These are phyloP conservation scores for Micromussa lordhowensis DNA, from an alignment of 92 coral and sea anemone species.

Conservation along the genomic window DNA sequence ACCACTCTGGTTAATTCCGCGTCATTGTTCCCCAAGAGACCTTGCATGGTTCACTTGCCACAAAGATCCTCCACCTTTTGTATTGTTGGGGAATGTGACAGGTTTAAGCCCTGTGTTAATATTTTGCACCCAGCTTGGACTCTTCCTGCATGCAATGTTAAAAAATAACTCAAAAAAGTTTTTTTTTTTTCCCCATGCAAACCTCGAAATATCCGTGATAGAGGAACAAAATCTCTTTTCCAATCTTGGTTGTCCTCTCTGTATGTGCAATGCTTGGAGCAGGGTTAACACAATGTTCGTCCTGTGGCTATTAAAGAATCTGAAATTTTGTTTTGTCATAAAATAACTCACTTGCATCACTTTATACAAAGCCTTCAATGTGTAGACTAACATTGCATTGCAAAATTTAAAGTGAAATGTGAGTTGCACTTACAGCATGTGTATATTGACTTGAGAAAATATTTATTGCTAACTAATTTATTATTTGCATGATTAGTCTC, in stretches of 20 bases:
- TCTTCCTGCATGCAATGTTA: constrained; percentile 44
- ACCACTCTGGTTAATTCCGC: background rate
- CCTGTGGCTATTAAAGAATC: background rate
- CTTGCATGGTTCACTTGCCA: constrained; percentile 23
- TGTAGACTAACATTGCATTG: background rate
- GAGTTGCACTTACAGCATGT: background rate
- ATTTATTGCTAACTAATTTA: background rate
- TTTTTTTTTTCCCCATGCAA: background rate
- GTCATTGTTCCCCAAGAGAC: constrained; percentile 15
- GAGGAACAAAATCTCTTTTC: background rate
- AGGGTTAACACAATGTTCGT: background rate
- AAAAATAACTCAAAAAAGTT: background rate
- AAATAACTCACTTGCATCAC: background rate
- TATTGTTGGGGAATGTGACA: constrained; percentile 23
- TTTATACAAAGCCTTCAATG: background rate
- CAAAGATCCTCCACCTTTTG: background rate
- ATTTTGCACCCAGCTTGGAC: constrained; percentile 8
- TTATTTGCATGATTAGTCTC: background rate
- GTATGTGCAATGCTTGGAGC: constrained; percentile 13
- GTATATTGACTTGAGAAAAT: background rate
- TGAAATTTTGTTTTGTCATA: background rate
- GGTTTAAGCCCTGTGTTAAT: background rate
- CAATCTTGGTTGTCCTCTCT: background rate
- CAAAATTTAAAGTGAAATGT: background rate
- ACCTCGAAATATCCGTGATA: background rate